These are phyloP conservation scores for Eilema caniola DNA, from an alignment of 2,888 invertebrate species.

Conservation along the genomic window DNA sequence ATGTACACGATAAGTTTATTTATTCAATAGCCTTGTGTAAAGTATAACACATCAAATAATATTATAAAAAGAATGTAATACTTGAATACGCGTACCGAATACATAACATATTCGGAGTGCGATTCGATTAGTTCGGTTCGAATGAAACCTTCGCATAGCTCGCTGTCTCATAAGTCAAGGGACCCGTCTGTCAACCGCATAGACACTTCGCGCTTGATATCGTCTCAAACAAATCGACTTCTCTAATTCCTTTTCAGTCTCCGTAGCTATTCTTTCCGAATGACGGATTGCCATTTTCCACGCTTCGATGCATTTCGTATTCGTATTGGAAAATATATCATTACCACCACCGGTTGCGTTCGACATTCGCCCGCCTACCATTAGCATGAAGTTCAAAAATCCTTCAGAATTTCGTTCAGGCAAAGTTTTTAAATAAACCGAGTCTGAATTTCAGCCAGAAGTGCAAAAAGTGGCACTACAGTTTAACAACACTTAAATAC, in stretches of 20 bases:
- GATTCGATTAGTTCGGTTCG: constrained; percentile 38
- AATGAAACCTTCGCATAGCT: constrained; percentile 13
- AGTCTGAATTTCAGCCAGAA: neutral
- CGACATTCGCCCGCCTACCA: constrained; percentile 8
- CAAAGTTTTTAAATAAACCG: neutral
- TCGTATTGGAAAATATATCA: constrained; percentile 48
- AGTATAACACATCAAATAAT: constrained; percentile 1
- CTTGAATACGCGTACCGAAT: neutral
- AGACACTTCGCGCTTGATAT: constrained; percentile 50
- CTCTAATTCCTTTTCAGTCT: constrained; percentile 48
- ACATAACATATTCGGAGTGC: constrained; percentile 16
- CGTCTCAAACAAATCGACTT: constrained; percentile 53
- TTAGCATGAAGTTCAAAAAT: neutral
- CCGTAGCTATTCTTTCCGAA: constrained; percentile 32
- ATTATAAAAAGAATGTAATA: neutral
- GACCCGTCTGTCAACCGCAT: constrained; percentile 46
- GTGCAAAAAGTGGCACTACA: neutral
- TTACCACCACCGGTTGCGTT: constrained; percentile 23
- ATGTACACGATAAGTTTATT: neutral
- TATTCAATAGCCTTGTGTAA: neutral
- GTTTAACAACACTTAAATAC: neutral
- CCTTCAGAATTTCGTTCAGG: neutral
- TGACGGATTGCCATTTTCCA: constrained; percentile 42
- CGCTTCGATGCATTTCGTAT: constrained; percentile 24
- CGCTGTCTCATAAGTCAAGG: constrained; percentile 43